Base-by-base conservation (phyloP, 2,113 vertebrate species). In the Pionites leucogaster region DNA sequence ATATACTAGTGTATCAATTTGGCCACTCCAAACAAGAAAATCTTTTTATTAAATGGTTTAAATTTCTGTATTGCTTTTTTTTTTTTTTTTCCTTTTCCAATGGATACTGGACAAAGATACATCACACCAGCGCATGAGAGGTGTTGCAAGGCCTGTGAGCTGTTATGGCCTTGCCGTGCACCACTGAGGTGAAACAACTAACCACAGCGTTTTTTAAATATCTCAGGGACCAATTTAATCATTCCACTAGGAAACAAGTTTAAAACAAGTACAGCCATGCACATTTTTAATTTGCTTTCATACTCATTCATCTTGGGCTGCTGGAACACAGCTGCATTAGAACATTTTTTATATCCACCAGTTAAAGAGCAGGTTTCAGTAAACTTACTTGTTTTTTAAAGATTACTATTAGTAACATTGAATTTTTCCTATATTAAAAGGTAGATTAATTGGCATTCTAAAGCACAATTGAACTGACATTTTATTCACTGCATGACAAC, bases 401-500 rank as follows among this genome's bases (percentile, higher is more conserved):
- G 31, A 33, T 60, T 80, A 60, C 71, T 88, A 82, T 91, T 89
- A 95, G 75, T 27, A 72, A 33, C 20, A 60, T 59, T 14, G 33
- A 57, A 33, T 86, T 95, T 77, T 62, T 67, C 33, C 46, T 69
- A 15, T 39, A 76, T 53, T 96, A 77, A 84, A 91, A 90, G 33
- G 47, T 15, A 2, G 62, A 35, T 35, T 87, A 87, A 91, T 86
- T 92, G 31, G 39, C 35, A 83, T 39, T 65, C 31, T 84, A 87
- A 90, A 84, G 55, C 64, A 96, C 64, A 88, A 39, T 10, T 81
- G 16, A 37, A 52, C 3, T 49, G 35, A 69, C 4, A 13, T 88
- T 82, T 95, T 92, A 95, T 80, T 93, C 68, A 64, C 55, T 55
- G 39, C 59, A 83, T 68, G 53, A 91, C 44, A 93, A 62, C 44